Percentiles rank a stretch among this genome's conserved stretches.
phyloP scores from a whole-genome alignment of 2,113 vertebrate genomes.

The Gymnocephalus cernua region DNA sequence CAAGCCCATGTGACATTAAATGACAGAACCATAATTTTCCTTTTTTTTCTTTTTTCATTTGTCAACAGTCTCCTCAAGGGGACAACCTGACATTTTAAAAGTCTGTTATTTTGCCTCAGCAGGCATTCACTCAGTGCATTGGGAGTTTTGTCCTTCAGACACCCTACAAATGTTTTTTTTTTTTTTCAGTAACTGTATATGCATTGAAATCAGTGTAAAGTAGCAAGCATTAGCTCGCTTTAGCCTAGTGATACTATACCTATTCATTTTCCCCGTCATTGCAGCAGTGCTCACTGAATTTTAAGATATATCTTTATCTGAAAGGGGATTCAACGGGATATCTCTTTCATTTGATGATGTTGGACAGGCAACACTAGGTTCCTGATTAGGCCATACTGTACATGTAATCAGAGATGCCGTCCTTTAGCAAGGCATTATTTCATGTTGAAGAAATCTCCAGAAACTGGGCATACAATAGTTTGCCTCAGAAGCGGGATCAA shows the following conservation, averaged over 20 bases:
- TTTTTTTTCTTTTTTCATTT: background rate
- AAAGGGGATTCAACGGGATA: conserved; percentile 11
- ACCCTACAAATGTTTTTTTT: conserved; percentile 32
- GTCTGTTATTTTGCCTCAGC: conserved; percentile 77
- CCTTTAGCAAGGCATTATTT: conserved; percentile 11
- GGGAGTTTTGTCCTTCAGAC: conserved; percentile 69
- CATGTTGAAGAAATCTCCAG: conserved; percentile 16
- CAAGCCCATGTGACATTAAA: conserved; percentile 69
- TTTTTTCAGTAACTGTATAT: conserved; percentile 39
- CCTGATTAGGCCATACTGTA: too few relatives aligned
- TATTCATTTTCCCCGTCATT: conserved; percentile 13
- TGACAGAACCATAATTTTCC: conserved; percentile 67
- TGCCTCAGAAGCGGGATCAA: conserved; percentile 5
- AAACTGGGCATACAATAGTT: conserved; percentile 9
- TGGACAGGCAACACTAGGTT: too few relatives aligned
- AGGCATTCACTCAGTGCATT: conserved; percentile 49
- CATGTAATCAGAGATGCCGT: too few relatives aligned
- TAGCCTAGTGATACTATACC: background rate
- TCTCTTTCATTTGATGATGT: conserved; percentile 28
- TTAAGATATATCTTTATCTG: conserved; percentile 16
- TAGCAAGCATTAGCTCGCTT: conserved; percentile 13
- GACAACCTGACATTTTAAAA: conserved; percentile 76
- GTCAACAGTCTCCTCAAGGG: conserved; percentile 68
- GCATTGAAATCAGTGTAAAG: conserved; percentile 47
- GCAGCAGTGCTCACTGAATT: conserved; percentile 6